Percentiles rank a stretch among this genome's conserved stretches.
phyloP scores from a whole-genome alignment of 2,113 vertebrate genomes.

The Cyanoderma ruficeps region DNA sequence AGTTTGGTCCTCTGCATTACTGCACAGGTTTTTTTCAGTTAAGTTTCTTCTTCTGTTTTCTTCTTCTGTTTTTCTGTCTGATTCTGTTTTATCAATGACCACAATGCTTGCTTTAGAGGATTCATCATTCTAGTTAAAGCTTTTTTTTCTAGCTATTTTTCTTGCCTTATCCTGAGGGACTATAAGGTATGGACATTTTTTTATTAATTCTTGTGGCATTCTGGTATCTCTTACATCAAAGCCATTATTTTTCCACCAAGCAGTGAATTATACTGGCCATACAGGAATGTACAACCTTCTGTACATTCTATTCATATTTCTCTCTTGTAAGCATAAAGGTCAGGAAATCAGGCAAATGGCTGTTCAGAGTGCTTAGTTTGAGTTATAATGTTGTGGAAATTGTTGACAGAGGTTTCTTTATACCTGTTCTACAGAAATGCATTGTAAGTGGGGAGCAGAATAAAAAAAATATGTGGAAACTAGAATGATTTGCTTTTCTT shows the following conservation, averaged over 20 bases:
- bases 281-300: not conserved
- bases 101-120: not conserved
- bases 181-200: not conserved
- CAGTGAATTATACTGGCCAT: not conserved
- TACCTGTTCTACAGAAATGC: not conserved
- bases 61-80: not conserved
- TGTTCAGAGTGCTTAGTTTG: not conserved
- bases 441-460: rapidly evolving
- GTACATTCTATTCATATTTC: too few species aligned
- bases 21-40: too few species aligned
- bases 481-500: not conserved
- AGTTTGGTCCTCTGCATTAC: too few species aligned
- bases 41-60: too few species aligned
- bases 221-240: not conserved
- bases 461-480: not conserved
- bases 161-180: not conserved
- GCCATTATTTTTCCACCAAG: not conserved
- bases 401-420: not conserved
- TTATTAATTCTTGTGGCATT: not conserved
- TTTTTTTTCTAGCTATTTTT: not conserved
- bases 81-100: not conserved
- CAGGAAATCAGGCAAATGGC: not conserved
- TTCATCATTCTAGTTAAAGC: not conserved
- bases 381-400: not conserved
- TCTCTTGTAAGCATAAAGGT: not conserved